Base-by-base conservation (phyloP, 2,113 vertebrate genomes). In the Ammodytes dubius region DNA sequence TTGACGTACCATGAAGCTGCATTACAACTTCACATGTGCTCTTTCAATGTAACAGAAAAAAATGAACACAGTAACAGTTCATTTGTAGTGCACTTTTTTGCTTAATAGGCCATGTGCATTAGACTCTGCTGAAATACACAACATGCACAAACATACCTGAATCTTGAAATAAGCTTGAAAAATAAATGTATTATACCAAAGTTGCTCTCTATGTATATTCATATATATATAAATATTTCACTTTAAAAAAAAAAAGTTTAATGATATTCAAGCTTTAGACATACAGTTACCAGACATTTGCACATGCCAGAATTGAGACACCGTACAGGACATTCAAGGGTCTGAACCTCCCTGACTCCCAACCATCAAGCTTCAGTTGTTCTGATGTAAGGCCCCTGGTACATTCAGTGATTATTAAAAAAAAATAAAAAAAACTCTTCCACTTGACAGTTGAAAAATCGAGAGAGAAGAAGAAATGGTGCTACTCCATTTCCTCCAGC, bases 401-500 rank as follows among this genome's bases (percentile, higher is more conserved):
- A 27, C 52, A 47, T 40, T 37, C 17, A 59, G 54, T 0, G 1
- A 77, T 47, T 56, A 13, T 57, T 0, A 15, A 27, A 27, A 27
- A 27, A 27, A 27, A 27, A 27, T 1, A 27, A 27, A 27, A 27
- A 27, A 27, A 27, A 17, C 47, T 61, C 14, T 54, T 46, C 11
- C 58, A 15, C 58, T 17, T 53, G 6, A 54, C 14, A 50, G 37
- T 14, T n/a, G 45, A 27, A 40, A 27, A 27, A 40, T 40, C 0
- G 4, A 39, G 61, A 19, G 19, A 73, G 40, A 74, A 61, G 42
- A 61, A 65, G 7, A 1, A 0, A n/a, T 27, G 27, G 27, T 27
- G 42, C 57, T 46, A 67, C 56, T 84, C 14, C 4, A n/a, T 54
- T 4, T 89, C 27, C 17, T 81, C 78, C 12, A 17, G 4, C 59